Base-by-base conservation (phyloP, 30 jellyfish, hydroid and myxozoan species). In the Hydractinia echinata region DNA sequence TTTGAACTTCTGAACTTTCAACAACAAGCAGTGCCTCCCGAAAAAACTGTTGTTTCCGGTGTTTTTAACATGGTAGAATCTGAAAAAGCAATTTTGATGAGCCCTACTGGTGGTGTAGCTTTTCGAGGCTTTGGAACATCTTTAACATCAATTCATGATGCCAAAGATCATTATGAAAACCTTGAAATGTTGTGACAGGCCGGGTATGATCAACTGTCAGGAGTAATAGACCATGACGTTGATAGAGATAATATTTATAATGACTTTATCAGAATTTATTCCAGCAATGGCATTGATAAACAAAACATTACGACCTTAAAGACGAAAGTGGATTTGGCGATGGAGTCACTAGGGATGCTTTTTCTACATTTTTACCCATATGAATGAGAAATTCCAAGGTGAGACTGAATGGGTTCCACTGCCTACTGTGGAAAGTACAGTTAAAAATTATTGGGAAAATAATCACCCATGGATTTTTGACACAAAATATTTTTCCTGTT, bases 401-500 rank as follows among this genome's bases (percentile, higher is more conserved):
- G 74, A 64, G 7, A 3, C 19, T 51, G 74, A 64, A 13, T 51
- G 10, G 16, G 10, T 62, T 10, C 73, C 73, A 62, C 16, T 62
- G 74, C 74, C 74, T n/a, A 64, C 74, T 64, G 19, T 64, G 18
- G 19, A 64, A 6, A 64, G 74, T 13, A n/a, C 74, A 64, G 39
- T 64, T 64, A 51, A 2, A 7, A 64, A 51, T 64, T 51, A 64
- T 64, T 64, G 74, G 74, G 19, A 1, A 64, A 64, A 64, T 4
- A n/a, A 6, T 64, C 9, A 64, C 74, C 19, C 4, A n/a, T 64
- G 74, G 51, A 6, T 64, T n/a, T 51, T 6, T 64, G 39, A 64
- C 74, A 6, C 74, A 64, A 13, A 64, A 64, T 51, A 64, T 1
- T 64, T 64, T 64, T 4, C 74, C 74, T 64, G 74, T 1, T 64